Base-by-base conservation (phyloP, 2,888 invertebrate species). In the Gymnosoma rotundatum region DNA sequence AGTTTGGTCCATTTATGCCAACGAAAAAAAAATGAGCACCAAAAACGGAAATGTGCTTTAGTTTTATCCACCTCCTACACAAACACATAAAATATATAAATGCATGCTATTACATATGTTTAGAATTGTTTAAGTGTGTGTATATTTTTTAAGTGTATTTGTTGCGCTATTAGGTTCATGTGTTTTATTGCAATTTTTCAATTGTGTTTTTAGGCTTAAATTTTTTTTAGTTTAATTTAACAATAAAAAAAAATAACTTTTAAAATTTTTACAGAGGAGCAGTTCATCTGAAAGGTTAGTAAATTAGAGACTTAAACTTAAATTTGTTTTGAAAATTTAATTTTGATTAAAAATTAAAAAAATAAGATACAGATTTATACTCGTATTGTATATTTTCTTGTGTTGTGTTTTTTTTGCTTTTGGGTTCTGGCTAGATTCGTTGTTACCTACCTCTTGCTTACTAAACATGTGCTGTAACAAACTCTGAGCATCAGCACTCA, bases 151-250 rank as follows among this genome's bases (percentile, higher is more conserved):
- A 9, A 48, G 1, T 48, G 45, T 48, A 18, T 32, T 45, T 20
- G 61, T 36, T 60, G 48, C 12, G 16, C 58, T 63, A 54, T 63
- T 42, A 70, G 48, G 25, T 50, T 58, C 58, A 52, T 42, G 66
- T 32, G 45, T 61, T 73, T 73, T 45, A 56, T 66, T 66, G 52
- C 61, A 54, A 52, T 45, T 64, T 45, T 42, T 25, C 66, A 73
- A 54, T 48, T 69, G 67, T 48, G 61, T 63, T 80, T 70, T 80
- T 80, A 25, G 64, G 45, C 14, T 2, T 16, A 48, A 4, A n/a
- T 48, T 16, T n/a, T 32, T 48, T 16, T 42, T 42, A 12, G 1
- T 42, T 42, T 42, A 12, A 12, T 48, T 48, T 16, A 48, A 48
- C 2, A n/a, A n/a, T 16, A 48, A n/a, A 14, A 2, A 42, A 42